These are phyloP conservation scores for Cephalotes varians DNA, from an alignment of 2,888 invertebrate species.

Conservation along the genomic window DNA sequence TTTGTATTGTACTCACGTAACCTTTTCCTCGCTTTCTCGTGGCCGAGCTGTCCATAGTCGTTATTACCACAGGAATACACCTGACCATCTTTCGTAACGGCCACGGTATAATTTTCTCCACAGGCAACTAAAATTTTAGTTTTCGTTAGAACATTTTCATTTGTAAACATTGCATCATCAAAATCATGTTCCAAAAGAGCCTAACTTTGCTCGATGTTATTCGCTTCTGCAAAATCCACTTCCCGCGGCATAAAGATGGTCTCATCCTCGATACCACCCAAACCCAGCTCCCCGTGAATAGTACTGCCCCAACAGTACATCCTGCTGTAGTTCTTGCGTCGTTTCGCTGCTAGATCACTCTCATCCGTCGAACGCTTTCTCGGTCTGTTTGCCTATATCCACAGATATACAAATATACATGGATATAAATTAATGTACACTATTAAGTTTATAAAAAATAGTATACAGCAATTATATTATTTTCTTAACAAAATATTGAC, in stretches of 20 bases:
- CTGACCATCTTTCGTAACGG: slow-evolving; percentile 92
- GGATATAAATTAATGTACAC: background rate
- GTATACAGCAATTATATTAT: background rate
- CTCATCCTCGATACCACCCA: slow-evolving; percentile 92
- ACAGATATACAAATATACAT: background rate
- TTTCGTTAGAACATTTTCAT: background rate
- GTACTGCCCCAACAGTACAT: slow-evolving; percentile 93
- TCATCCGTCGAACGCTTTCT: slow-evolving; percentile 77
- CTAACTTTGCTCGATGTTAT: slow-evolving; percentile 85
- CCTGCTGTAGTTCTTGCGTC: slow-evolving; percentile 43
- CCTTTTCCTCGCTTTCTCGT: slow-evolving; percentile 89
- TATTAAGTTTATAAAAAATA: slow-evolving; percentile 22
- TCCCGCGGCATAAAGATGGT: slow-evolving; percentile 87
- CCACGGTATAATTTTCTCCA: slow-evolving; percentile 93
- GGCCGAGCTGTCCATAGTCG: slow-evolving; percentile 96
- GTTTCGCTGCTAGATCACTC: slow-evolving; percentile 54
- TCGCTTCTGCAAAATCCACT: slow-evolving; percentile 84
- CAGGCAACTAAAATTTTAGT: slow-evolving; percentile 89
- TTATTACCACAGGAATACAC: slow-evolving; percentile 97
- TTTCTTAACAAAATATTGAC: background rate
- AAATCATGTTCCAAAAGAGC: background rate
- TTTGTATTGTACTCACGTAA: slow-evolving; percentile 88
- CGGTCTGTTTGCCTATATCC: slow-evolving; percentile 75
- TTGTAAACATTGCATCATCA: background rate
- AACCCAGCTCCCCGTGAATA: slow-evolving; percentile 91